A percentile compares a stretch with the other conserved stretches of the same genome.
Conservation (phyloP, 2,113 vertebrate species). For the Alosa alosa region DNA sequence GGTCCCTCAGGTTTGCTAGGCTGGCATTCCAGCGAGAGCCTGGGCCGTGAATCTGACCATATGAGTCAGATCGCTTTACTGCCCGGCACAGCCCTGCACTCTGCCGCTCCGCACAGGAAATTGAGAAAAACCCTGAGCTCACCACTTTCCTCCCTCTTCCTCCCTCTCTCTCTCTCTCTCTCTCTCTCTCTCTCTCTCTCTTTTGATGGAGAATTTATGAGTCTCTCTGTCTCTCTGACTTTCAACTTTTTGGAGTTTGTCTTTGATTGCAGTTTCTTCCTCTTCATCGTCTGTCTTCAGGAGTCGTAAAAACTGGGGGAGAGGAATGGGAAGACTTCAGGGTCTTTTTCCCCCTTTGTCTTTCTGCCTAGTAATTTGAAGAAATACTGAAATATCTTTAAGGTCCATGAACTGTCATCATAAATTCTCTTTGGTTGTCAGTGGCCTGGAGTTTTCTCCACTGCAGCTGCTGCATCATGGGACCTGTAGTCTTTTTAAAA, state of each 20-base stretch:
- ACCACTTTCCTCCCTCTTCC: slow-evolving; percentile 12
- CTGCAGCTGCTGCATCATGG: neutral
- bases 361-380: slow-evolving; percentile 5
- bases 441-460: neutral
- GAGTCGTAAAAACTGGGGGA: neutral
- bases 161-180: neutral
- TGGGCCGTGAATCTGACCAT: slow-evolving; percentile 52
- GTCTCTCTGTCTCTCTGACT: neutral
- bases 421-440: slow-evolving; percentile 16
- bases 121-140: slow-evolving; percentile 44
- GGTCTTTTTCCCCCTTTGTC: neutral
- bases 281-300: neutral
- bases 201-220: slow-evolving; percentile 14
- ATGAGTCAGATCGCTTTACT: slow-evolving; percentile 45
- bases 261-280: slow-evolving; percentile 1
- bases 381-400: neutral
- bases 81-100: slow-evolving; percentile 37
- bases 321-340: slow-evolving; percentile 15
- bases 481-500: neutral
- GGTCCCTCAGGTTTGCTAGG: slow-evolving; percentile 56
- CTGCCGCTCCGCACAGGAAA: slow-evolving; percentile 58
- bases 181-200: neutral
- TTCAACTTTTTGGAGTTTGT: neutral
- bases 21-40: slow-evolving; percentile 55
- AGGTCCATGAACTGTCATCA: neutral